phyloP scores from a whole-genome alignment of 2,113 vertebrate species.

The Hyperopisus bebe region DNA sequence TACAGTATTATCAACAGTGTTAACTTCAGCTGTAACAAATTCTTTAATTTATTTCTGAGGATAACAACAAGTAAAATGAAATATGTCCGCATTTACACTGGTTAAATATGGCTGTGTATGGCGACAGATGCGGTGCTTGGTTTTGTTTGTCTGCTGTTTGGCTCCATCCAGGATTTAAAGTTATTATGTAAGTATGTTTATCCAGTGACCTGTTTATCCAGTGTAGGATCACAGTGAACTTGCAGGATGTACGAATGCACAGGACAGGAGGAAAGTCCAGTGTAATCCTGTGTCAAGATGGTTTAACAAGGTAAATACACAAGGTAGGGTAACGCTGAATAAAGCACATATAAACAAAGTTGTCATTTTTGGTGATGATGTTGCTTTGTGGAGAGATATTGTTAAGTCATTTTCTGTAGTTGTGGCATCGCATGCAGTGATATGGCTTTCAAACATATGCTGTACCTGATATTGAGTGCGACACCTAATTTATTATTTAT shows the following conservation, averaged over 20 bases:
- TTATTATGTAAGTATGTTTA: background rate
- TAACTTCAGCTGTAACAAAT: background rate
- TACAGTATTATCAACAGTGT: background rate
- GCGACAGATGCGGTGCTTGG: background rate
- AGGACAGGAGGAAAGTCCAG: background rate
- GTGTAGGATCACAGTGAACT: background rate
- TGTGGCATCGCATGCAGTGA: background rate
- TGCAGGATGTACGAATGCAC: background rate
- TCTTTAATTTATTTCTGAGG: background rate
- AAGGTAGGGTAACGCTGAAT: background rate
- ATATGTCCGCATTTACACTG: background rate
- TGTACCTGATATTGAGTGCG: background rate
- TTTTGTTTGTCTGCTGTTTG: background rate
- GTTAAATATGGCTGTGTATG: background rate
- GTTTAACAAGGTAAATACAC: background rate
- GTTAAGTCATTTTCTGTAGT: background rate
- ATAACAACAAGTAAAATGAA: background rate
- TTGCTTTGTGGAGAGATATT: background rate
- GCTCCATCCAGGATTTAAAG: background rate
- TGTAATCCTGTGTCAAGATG: background rate
- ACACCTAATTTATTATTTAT: background rate
- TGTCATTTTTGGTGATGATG: background rate
- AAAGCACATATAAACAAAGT: background rate
- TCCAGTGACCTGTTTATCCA: background rate
- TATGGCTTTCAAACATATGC: background rate